Base-by-base conservation (phyloP, 2,888 invertebrate species). In the Palloptera scutellata region DNA sequence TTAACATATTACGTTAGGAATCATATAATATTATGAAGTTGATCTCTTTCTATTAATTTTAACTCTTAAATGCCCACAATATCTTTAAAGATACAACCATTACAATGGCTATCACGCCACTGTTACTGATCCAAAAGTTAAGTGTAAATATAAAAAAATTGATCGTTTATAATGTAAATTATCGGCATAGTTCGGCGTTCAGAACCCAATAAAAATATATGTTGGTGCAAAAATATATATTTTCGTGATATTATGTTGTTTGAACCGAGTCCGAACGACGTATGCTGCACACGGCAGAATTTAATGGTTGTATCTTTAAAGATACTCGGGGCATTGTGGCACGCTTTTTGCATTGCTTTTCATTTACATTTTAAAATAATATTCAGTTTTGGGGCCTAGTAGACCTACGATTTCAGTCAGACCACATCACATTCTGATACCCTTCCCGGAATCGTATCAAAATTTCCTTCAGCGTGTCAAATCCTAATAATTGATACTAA, bases 11-110 rank as follows among this genome's bases (percentile, higher is more conserved):
- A n/a, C n/a, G n/a, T n/a, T n/a, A n/a, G n/a, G n/a, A n/a, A n/a
- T n/a, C n/a, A n/a, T n/a, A n/a, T n/a, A n/a, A n/a, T n/a, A n/a
- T n/a, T n/a, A n/a, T n/a, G n/a, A n/a, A n/a, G n/a, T n/a, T n/a
- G n/a, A n/a, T n/a, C n/a, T n/a, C n/a, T n/a, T n/a, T n/a, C n/a
- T n/a, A n/a, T n/a, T n/a, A n/a, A n/a, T n/a, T n/a, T 54, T 54
- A 54, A 54, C 54, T 20, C 54, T 54, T 54, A 54, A 54, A 54
- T 54, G 54, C 54, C 54, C 54, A 54, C 54, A 1, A 20, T 17
- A 54, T 54, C 54, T 54, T 54, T 54, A 54, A 54, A 54, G 54
- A 54, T 54, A 17, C 45, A 45, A 45, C 45, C 45, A 45, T 45
- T 45, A 45, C 1, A 45, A 1, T 1, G 45, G 45, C 45, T 20